Base-by-base conservation (phyloP, 2,113 vertebrate species). In the Otis tarda region DNA sequence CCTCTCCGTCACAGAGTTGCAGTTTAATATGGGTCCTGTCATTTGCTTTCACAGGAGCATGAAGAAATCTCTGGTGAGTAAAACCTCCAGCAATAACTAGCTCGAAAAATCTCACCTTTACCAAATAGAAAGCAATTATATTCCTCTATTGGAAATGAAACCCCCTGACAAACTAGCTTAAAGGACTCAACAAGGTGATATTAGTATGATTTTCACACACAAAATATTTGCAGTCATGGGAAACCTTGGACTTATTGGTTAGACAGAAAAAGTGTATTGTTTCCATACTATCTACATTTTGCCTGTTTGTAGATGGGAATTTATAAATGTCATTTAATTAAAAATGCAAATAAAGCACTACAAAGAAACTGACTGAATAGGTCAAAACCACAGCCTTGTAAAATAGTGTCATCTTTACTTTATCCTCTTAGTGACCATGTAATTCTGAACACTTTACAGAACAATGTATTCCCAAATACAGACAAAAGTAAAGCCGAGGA, bases 1-100 rank as follows among this genome's bases (percentile, higher is more conserved):
- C 59, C 59, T 92, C 33, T 89, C 45, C 2, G 7, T 89, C 71
- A 68, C 70, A 73, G 82, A 89, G 80, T 47, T 92, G 55, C 35
- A 63, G 61, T 90, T 97, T 97, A 94, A 97, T 96, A 81, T 6
- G n/a, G 63, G 70, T 70, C 80, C 89, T 91, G 87, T 79, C 47
- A 89, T 78, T 96, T 52, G 33, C 37, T 86, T 95, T 70, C 64
- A 84, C 22, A 50, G 50, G 39, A 97, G 55, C 52, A 6, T 74
- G 83, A 94, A 89, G 56, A 84, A 74, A 67, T 89, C 90, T 90
- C 65, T 39, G 55, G 67, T 45, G 55, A 84, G 89, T 75, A 78
- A 89, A 94, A 83, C 33, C 33, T 88, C n/a, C 33, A 68, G 68
- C 47, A 75, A 65, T 73, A 89, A 82, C 28, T 45, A 65, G 27